Evolutionary conservation across 2,888 invertebrate genomes (phyloP).

Genomic region (Cerceris ruficornis): DNA sequence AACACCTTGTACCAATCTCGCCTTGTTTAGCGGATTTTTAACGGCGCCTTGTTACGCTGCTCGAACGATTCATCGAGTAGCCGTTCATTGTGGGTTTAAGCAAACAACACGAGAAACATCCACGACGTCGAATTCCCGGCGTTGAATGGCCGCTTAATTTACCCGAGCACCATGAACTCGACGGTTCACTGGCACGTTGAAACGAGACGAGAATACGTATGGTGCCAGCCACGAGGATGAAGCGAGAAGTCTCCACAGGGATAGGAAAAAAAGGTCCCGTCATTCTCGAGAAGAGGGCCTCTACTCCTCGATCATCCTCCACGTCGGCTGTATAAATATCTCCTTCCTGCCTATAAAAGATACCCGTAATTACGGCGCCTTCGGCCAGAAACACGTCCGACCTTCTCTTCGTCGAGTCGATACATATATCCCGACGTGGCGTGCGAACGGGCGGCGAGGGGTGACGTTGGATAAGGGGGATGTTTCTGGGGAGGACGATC

Average conservation of each 20-base stretch:
- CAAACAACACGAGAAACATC: constrained; percentile 63
- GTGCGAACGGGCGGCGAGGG: not conserved
- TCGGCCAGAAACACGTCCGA: constrained; percentile 72
- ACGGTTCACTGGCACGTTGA: too few relatives aligned
- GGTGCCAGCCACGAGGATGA: constrained; percentile 40
- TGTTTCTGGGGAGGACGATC: constrained; percentile 41
- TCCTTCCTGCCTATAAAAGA: constrained; percentile 78
- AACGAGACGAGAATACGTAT: constrained; percentile 19
- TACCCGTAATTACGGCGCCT: constrained; percentile 78
- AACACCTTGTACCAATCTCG: constrained; percentile 44
- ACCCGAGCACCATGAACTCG: constrained; percentile 12
- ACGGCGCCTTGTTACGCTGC: constrained; percentile 41
- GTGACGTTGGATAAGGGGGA: constrained; percentile 33
- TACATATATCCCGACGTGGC: constrained; percentile 27
- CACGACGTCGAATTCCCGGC: constrained; percentile 47
- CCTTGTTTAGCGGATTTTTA: constrained; percentile 33
- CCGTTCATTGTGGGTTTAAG: constrained; percentile 59
- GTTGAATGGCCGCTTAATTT: constrained; percentile 66
- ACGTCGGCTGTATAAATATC: constrained; percentile 80
- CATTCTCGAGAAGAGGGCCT: constrained; percentile 72
- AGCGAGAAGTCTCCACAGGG: constrained; percentile 13
- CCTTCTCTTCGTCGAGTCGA: constrained; percentile 55
- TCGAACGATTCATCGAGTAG: constrained; percentile 53
- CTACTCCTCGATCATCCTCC: constrained; percentile 77
- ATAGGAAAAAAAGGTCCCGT: constrained; percentile 71